Conservation (phyloP, 2,113 vertebrate species). For the Ciconia maguari region DNA sequence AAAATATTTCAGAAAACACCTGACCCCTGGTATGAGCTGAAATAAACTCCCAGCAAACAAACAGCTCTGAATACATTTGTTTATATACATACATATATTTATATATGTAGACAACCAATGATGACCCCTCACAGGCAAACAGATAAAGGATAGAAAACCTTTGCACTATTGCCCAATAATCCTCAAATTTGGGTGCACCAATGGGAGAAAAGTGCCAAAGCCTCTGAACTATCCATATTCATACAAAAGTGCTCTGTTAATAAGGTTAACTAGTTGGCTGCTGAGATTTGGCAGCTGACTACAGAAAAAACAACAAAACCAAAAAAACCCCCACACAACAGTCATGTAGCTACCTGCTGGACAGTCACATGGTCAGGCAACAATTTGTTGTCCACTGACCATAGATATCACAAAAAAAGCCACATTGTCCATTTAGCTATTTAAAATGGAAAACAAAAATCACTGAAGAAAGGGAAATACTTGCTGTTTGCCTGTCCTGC, state of each 20-base stretch:
- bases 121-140: background rate
- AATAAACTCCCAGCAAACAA: background rate
- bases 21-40: background rate
- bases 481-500: background rate
- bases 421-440: background rate
- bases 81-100: background rate
- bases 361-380: background rate
- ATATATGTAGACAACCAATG: background rate
- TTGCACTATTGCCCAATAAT: background rate
- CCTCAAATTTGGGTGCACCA: background rate
- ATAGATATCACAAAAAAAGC: background rate
- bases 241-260: background rate
- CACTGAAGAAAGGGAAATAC: background rate
- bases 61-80: background rate
- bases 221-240: background rate
- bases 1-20: background rate
- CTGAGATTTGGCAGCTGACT: background rate
- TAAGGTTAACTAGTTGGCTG: background rate
- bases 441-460: background rate
- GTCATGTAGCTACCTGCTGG: background rate
- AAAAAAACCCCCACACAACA: accelerated
- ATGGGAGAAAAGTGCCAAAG: background rate
- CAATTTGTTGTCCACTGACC: background rate
- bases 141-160: background rate
- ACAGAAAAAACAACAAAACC: background rate